A percentile compares a stretch with the other conserved stretches of the same genome.
Evolutionary conservation across 2,797 vertebrate genomes (phyloP).

Genomic region (Cirrhinus mrigala): DNA sequence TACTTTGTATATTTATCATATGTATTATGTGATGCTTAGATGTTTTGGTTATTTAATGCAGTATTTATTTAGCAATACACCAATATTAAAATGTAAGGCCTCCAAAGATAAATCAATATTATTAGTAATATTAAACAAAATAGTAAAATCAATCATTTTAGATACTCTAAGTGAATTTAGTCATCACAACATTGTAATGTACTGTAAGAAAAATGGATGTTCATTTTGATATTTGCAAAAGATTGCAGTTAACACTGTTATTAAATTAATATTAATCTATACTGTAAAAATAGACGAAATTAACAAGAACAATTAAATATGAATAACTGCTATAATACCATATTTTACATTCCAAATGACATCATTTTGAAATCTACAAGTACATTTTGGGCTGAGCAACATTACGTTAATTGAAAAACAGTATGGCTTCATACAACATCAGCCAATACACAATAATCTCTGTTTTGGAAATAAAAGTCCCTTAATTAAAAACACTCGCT

Average conservation of each 20-base stretch:
- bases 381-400: not conserved
- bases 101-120: not conserved
- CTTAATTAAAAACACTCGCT: conserved; percentile 67
- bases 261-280: not conserved
- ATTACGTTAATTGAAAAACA: conserved; percentile 24
- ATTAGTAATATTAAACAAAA: not conserved
- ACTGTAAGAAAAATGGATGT: not conserved
- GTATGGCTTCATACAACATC: conserved; percentile 13
- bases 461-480: conserved; percentile 68
- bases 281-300: too few species aligned
- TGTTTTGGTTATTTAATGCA: not conserved
- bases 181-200: not conserved
- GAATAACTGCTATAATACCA: not conserved
- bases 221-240: not conserved
- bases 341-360: not conserved
- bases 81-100: not conserved
- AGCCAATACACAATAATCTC: conserved; percentile 61
- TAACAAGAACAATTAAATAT: not conserved
- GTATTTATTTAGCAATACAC: not conserved
- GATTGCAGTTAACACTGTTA: not conserved
- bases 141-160: too few species aligned
- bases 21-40: conserved; percentile 1
- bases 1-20: not conserved
- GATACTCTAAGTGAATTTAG: not conserved
- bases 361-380: not conserved